A percentile compares a stretch with the other conserved stretches of the same genome.
These are phyloP conservation scores for Maconellicoccus hirsutus DNA, from an alignment of 1,140 invertebrate species.

Conservation along the genomic window DNA sequence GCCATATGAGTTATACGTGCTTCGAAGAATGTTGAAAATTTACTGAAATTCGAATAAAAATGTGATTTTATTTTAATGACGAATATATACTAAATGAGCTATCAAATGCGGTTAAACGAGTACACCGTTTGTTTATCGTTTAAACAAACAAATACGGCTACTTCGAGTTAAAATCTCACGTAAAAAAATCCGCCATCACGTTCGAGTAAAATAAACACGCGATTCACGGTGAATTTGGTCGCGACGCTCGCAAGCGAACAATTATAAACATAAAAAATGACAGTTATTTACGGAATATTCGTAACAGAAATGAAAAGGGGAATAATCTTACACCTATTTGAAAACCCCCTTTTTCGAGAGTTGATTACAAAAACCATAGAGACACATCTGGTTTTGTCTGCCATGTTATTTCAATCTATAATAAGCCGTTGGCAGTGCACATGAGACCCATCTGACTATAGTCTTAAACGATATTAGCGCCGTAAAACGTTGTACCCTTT, in stretches of 20 bases:
- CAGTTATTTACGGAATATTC: slow-evolving; percentile 20
- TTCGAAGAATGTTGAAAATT: not conserved
- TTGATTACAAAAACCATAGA: slow-evolving; percentile 20
- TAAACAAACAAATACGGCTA: no score
- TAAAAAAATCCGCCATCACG: no score
- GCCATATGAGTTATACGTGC: no score
- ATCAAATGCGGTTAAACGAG: no score
- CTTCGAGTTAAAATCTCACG: no score
- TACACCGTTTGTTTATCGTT: no score
- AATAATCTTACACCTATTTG: slow-evolving; percentile 17
- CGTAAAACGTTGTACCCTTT: slow-evolving; percentile 15
- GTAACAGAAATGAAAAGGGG: slow-evolving; percentile 11
- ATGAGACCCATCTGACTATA: slow-evolving; percentile 18
- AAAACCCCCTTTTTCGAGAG: slow-evolving; percentile 4
- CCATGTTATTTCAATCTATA: slow-evolving; percentile 20
- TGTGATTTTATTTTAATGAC: not conserved
- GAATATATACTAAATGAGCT: not conserved
- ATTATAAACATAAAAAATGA: slow-evolving; percentile 12
- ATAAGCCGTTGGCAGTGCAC: slow-evolving; percentile 18
- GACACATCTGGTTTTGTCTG: slow-evolving; percentile 21
- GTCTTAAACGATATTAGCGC: slow-evolving; percentile 21
- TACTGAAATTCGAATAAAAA: not conserved
- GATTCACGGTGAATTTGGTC: no score
- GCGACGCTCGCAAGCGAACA: not conserved
- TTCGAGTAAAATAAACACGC: no score